Percentiles rank a stretch among this genome's conserved stretches.
These are phyloP conservation scores for Mormyrus proboscirostris DNA, from an alignment of 2,797 vertebrate genomes.

Conservation along the genomic window DNA sequence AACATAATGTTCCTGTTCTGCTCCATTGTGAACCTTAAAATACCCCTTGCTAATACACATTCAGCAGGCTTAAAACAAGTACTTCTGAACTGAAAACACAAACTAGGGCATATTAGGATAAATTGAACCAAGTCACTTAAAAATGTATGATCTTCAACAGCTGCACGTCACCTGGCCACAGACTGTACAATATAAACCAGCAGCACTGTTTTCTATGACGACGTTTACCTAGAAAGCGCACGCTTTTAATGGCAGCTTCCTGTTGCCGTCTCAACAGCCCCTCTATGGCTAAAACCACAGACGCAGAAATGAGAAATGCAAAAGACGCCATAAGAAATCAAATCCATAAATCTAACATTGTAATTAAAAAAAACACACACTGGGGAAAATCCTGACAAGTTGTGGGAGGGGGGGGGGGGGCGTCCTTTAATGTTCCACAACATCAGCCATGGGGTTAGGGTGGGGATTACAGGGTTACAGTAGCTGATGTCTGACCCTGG, in stretches of 20 bases:
- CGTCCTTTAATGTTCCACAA: background rate
- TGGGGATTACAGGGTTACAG: conserved; percentile 19
- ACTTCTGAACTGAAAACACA: background rate
- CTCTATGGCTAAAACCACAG: background rate
- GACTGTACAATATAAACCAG: background rate
- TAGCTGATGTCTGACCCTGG: conserved; percentile 27
- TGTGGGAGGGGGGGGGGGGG: background rate
- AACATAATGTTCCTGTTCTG: background rate
- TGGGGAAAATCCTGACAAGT: background rate
- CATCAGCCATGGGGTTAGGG: background rate
- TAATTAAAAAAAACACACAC: background rate
- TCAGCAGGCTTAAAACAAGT: background rate
- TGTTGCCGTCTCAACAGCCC: background rate
- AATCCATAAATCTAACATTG: background rate
- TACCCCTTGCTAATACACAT: background rate
- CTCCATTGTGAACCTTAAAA: background rate
- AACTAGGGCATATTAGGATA: background rate
- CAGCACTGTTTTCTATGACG: background rate
- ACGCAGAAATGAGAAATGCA: background rate
- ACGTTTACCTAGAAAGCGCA: background rate
- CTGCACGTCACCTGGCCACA: background rate
- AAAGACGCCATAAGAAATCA: background rate
- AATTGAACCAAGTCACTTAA: too few relatives aligned
- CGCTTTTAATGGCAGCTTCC: background rate
- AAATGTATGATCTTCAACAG: background rate